Conservation (phyloP, 2,113 vertebrate genomes). For the Ceyx cyanopectus region DNA sequence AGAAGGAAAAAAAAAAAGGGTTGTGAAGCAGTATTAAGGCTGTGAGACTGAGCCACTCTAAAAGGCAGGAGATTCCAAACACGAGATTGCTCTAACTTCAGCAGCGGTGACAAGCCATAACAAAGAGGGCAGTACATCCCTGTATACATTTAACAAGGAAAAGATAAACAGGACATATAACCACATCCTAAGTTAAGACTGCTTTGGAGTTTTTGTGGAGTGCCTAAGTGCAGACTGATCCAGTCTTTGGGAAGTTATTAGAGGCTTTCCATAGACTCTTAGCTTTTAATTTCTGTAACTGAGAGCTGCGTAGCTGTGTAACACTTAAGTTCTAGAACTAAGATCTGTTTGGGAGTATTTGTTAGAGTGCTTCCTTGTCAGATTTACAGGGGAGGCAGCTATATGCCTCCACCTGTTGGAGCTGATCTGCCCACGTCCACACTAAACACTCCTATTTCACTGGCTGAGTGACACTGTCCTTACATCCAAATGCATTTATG, state of each 20-base stretch:
- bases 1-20: rapidly evolving
- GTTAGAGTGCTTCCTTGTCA: neutral
- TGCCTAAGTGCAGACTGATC: neutral
- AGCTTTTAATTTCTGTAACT: neutral
- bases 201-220: neutral
- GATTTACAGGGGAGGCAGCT: neutral
- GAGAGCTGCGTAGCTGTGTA: neutral
- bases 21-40: neutral
- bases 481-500: neutral
- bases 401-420: neutral
- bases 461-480: neutral
- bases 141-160: neutral
- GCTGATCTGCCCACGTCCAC: neutral
- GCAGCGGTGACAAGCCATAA: neutral
- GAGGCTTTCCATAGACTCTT: neutral
- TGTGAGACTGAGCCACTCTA: neutral
- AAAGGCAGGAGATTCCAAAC: slow-evolving; percentile 43
- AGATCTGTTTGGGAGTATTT: neutral
- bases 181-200: neutral
- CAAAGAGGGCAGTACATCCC: neutral
- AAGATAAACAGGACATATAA: slow-evolving; percentile 13
- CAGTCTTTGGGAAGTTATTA: neutral
- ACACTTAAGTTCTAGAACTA: neutral
- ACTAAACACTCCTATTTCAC: neutral
- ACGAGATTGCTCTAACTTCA: slow-evolving; percentile 25